phyloP scores from a whole-genome alignment of 2,113 vertebrate species.

The Hiodon tergisus region DNA sequence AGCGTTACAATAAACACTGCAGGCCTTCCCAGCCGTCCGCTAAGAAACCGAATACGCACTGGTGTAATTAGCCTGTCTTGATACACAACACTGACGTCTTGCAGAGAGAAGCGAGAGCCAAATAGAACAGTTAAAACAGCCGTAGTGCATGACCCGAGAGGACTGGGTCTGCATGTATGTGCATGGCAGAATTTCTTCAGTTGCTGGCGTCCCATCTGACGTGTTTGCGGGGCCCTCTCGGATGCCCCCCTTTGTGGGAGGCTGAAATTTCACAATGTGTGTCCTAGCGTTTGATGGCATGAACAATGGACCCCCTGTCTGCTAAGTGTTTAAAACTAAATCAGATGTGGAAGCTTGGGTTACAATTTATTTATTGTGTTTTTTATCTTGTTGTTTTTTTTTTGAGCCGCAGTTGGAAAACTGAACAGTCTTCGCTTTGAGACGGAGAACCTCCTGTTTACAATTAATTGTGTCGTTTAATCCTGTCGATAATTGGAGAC shows the following conservation, averaged over 20 bases:
- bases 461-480: conserved; percentile 46
- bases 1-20: not conserved
- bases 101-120: not conserved
- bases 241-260: conserved; percentile 5
- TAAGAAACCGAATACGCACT: not conserved
- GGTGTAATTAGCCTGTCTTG: not conserved
- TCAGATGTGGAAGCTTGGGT: conserved; percentile 45
- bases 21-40: not conserved
- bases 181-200: conserved; percentile 26
- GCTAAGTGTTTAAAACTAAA: conserved; percentile 37
- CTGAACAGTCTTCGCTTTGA: conserved; percentile 35
- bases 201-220: not conserved
- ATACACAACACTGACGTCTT: not conserved
- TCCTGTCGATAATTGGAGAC: conserved; percentile 52
- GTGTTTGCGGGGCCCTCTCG: not conserved
- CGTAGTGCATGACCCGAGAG: conserved; percentile 29
- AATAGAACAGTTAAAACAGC: conserved; percentile 17
- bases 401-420: conserved; percentile 32
- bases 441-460: conserved; percentile 42
- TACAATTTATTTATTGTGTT: not conserved
- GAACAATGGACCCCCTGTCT: conserved; percentile 38
- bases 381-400: conserved; percentile 21
- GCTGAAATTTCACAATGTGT: conserved; percentile 23
- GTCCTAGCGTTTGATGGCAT: conserved; percentile 28
- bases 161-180: conserved; percentile 16